Base-by-base conservation (phyloP, 2,888 invertebrate genomes). In the Lepetodrilus schrolli region DNA sequence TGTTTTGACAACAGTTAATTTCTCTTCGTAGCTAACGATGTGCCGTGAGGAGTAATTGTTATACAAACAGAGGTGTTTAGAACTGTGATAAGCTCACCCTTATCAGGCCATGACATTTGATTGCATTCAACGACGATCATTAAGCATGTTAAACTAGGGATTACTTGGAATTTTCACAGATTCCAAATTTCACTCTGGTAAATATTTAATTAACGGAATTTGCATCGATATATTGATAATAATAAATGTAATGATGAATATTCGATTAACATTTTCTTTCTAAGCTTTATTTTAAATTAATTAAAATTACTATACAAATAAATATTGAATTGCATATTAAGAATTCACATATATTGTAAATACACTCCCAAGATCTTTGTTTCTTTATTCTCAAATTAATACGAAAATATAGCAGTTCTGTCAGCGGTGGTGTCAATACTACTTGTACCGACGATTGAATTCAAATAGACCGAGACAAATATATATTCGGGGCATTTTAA, bases 1-100 rank as follows among this genome's bases (percentile, higher is more conserved):
- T 58, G 58, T 58, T 58, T 26, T 58, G 58, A 58, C 58, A 58
- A 58, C 58, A 58, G 58, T 34, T 58, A 58, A 58, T 58, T 58
- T 58, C 58, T 10, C 58, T 26, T 58, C 34, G 26, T 26, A 58
- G 58, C 58, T 26, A 58, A 58, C 58, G 26, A 30, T 58, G 30
- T 8, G 30, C 5, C 34, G 58, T 5, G 7, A 23, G 7, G 26
- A 30, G 30, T 58, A 58, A 58, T 58, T 58, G 58, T 58, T 58
- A n/a, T 30, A 58, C 58, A 58, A 58, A 58, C 58, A 58, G n/a
- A 34, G 17, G 26, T 58, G 58, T 58, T 58, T 58, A 30, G 58
- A 58, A 58, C 26, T 30, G 58, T 34, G 58, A 58, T 58, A 58
- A 58, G 58, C 58, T 7, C 26, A 26, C 30, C 34, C 58, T 58